Conservation (phyloP, 2,113 vertebrate genomes). For the Siniperca chuatsi region DNA sequence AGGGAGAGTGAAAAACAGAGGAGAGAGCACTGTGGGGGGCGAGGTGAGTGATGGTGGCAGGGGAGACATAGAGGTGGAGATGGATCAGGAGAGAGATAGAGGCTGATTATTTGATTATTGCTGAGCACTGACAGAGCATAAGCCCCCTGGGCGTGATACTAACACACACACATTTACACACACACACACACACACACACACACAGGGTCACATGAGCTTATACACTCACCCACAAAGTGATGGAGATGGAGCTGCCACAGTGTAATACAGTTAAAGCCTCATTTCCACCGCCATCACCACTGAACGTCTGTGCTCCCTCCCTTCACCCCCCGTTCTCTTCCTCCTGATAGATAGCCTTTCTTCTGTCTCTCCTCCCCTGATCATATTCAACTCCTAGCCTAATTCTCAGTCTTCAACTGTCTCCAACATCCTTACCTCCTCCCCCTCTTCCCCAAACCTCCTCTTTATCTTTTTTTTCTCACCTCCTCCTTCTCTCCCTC, state of each 20-base stretch:
- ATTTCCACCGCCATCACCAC: constrained; percentile 55
- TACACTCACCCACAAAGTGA: constrained; percentile 64
- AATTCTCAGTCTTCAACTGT: constrained; percentile 45
- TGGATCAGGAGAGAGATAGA: constrained; percentile 77
- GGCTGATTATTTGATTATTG: constrained; percentile 81
- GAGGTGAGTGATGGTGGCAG: constrained; percentile 69
- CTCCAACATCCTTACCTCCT: constrained; percentile 14
- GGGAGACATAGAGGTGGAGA: constrained; percentile 73
- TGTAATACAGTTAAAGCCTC: constrained; percentile 72
- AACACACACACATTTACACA: constrained; percentile 29
- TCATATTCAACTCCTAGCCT: constrained; percentile 44
- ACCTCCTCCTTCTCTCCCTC: neutral
- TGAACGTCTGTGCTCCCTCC: constrained; percentile 32
- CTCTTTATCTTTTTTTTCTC: neutral
- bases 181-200: constrained; percentile 33
- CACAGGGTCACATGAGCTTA: constrained; percentile 31
- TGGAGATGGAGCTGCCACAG: constrained; percentile 71
- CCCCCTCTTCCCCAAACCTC: neutral
- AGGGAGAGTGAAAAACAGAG: constrained; percentile 69
- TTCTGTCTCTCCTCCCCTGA: constrained; percentile 26
- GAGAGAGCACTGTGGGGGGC: constrained; percentile 58
- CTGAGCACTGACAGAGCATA: constrained; percentile 77
- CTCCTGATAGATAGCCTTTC: constrained; percentile 25
- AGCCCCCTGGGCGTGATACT: constrained; percentile 66
- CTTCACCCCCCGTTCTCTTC: neutral